Evolutionary conservation across 2,888 invertebrate species (phyloP).

Genomic region (Iphiclides podalirius): DNA sequence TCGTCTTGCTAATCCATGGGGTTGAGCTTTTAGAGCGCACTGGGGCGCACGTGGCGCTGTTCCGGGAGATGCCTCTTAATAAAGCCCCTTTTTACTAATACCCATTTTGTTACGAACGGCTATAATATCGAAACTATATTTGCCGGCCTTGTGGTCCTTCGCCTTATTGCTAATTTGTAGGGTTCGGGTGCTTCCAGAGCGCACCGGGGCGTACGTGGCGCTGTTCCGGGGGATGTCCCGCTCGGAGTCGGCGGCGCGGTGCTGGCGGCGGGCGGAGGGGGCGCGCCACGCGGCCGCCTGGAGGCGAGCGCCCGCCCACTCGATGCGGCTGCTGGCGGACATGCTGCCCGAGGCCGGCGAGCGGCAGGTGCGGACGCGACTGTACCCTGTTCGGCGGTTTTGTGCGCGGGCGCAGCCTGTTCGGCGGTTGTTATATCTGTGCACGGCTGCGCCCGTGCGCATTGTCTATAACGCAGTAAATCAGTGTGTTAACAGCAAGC

Average conservation of each 20-base stretch:
- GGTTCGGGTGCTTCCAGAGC: conserved; percentile 42
- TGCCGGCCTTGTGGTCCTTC: too few relatives aligned
- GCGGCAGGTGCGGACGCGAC: conserved; percentile 37
- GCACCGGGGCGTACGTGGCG: conserved; percentile 47
- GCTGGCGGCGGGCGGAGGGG: conserved; percentile 42
- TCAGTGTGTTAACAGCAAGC: too few relatives aligned
- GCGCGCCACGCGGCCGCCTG: conserved; percentile 43
- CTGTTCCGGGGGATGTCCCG: conserved; percentile 53
- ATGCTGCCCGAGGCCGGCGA: conserved; percentile 42
- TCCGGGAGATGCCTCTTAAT: conserved; percentile 50
- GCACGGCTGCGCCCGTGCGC: too few relatives aligned
- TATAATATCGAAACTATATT: too few relatives aligned
- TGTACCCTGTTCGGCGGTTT: neutral
- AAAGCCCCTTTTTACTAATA: too few relatives aligned
- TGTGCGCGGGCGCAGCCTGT: too few relatives aligned
- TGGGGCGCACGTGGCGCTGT: conserved; percentile 47
- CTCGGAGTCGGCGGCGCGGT: conserved; percentile 36
- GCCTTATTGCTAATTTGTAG: too few relatives aligned
- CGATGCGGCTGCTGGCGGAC: conserved; percentile 39
- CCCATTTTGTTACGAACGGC: too few relatives aligned
- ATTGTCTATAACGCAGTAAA: too few relatives aligned
- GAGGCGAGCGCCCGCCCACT: conserved; percentile 37
- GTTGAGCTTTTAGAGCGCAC: conserved; percentile 50
- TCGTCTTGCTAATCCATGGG: too few relatives aligned
- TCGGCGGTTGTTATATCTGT: too few relatives aligned